phyloP scores from a whole-genome alignment of 2,888 invertebrate species.

The Anoplius nigerrimus region DNA sequence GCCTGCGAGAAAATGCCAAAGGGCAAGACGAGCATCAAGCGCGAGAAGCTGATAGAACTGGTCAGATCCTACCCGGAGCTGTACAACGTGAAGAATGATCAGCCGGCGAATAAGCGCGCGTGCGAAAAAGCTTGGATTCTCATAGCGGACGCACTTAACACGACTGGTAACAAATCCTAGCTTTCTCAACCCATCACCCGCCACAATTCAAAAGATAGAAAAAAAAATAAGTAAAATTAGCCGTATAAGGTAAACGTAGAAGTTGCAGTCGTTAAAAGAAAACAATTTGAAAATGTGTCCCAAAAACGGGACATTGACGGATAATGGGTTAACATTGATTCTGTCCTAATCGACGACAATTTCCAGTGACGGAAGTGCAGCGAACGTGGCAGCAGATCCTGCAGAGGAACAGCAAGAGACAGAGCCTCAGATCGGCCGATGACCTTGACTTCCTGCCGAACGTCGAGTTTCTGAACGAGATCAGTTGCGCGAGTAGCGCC shows the following conservation, averaged over 20 bases:
- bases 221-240: no score
- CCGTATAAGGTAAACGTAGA: background rate
- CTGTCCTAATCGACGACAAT: background rate
- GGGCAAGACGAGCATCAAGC: constrained; percentile 27
- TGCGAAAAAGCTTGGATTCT: constrained; percentile 44
- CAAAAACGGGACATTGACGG: no score
- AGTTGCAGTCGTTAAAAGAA: background rate
- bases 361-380: constrained; percentile 37
- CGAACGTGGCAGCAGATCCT: constrained; percentile 45
- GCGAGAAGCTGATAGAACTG: constrained; percentile 45
- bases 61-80: constrained; percentile 45
- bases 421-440: background rate
- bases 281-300: no score
- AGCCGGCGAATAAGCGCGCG: constrained; percentile 20
- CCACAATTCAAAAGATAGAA: background rate
- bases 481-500: constrained; percentile 57
- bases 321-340: no score
- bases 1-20: no score
- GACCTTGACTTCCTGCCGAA: no score
- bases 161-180: constrained; percentile 39
- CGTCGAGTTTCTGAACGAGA: constrained; percentile 44
- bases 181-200: background rate
- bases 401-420: constrained; percentile 23
- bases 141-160: constrained; percentile 43
- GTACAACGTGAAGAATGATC: constrained; percentile 30